Percentiles rank a stretch among this genome's conserved stretches.
phyloP scores from a whole-genome alignment of 2,888 invertebrate genomes.

The Arge pagana region DNA sequence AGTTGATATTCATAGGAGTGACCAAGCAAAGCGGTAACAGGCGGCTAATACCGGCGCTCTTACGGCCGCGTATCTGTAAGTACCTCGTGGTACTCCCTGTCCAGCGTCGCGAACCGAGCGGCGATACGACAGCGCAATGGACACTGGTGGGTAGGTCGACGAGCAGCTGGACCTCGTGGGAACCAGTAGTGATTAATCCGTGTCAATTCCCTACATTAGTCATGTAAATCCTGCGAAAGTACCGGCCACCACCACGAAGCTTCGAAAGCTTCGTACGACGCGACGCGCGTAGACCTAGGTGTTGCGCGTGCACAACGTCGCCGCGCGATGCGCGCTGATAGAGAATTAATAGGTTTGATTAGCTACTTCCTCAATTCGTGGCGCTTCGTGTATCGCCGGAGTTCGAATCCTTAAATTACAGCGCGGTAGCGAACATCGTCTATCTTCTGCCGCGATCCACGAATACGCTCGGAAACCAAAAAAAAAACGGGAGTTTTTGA shows the following conservation, averaged over 20 bases:
- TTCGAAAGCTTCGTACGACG: slow-evolving; percentile 11
- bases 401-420: slow-evolving; percentile 9
- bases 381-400: too few relatives aligned
- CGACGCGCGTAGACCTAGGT: neutral
- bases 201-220: slow-evolving; percentile 51
- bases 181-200: slow-evolving; percentile 52
- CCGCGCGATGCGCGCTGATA: slow-evolving; percentile 5
- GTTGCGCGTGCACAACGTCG: neutral
- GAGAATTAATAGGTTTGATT: slow-evolving; percentile 16
- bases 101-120: slow-evolving; percentile 1
- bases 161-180: slow-evolving; percentile 49
- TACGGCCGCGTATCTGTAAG: neutral
- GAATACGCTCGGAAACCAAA: too few relatives aligned
- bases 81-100: too few relatives aligned
- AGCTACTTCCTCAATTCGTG: slow-evolving; percentile 7
- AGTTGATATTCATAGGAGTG: slow-evolving; percentile 13
- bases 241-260: slow-evolving; percentile 42
- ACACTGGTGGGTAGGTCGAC: slow-evolving; percentile 27
- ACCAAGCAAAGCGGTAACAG: slow-evolving; percentile 16
- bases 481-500: too few relatives aligned
- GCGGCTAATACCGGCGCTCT: slow-evolving; percentile 11
- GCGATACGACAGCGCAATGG: slow-evolving; percentile 17
- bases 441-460: too few relatives aligned
- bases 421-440: too few relatives aligned
- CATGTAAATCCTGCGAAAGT: slow-evolving; percentile 53